Conservation (phyloP, 2,113 vertebrate genomes). For the Falcunculus frontatus region DNA sequence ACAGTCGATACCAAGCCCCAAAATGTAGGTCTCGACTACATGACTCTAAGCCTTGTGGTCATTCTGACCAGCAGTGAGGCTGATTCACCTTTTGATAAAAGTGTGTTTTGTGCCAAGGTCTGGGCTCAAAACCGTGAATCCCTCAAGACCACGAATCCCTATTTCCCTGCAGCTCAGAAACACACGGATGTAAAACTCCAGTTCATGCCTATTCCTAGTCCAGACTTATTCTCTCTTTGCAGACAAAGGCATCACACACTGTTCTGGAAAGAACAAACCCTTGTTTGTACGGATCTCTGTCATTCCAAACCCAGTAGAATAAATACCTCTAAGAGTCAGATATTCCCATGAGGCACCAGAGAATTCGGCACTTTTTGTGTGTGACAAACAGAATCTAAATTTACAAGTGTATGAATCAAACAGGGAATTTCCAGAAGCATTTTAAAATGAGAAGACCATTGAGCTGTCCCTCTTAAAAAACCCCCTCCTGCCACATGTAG, state of each 20-base stretch:
- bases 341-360: not conserved
- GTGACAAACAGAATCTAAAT: constrained; percentile 13
- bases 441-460: not conserved
- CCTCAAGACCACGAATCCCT: not conserved
- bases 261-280: not conserved
- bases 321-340: not conserved
- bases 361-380: not conserved
- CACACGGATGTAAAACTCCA: not conserved
- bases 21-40: not conserved
- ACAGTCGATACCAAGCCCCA: not conserved
- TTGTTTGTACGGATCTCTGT: not conserved
- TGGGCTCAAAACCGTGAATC: not conserved
- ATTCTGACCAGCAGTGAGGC: not conserved
- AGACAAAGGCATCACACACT: not conserved
- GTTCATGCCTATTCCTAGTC: not conserved
- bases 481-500: not conserved
- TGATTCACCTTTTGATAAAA: not conserved
- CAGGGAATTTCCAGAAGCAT: constrained; percentile 4
- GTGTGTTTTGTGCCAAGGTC: not conserved
- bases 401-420: not conserved
- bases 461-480: not conserved
- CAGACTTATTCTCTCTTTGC: not conserved
- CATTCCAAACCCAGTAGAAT: not conserved
- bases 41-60: not conserved
- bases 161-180: not conserved